Conservation (phyloP, 2,888 invertebrate species). For the Zootermopsis nevadensis region DNA sequence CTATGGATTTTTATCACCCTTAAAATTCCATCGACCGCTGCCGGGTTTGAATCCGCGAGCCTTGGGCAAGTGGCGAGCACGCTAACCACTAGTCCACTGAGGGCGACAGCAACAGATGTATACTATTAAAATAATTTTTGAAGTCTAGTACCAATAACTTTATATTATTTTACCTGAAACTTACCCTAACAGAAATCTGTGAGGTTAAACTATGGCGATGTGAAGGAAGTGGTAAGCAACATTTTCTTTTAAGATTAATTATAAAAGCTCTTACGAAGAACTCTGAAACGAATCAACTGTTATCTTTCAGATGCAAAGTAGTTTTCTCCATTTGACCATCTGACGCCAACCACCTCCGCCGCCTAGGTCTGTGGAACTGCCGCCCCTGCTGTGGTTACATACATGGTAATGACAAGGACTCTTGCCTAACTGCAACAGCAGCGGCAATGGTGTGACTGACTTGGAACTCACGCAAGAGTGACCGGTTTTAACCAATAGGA, state of each 20-base stretch:
- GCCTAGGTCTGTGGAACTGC: not conserved
- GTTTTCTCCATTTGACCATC: not conserved
- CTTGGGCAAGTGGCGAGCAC: too few species aligned
- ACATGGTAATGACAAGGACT: constrained; percentile 32
- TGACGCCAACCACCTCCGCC: constrained; percentile 16
- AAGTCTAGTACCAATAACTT: too few species aligned
- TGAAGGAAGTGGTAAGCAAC: not conserved
- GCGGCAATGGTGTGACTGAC: constrained; percentile 31
- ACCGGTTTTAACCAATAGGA: constrained; percentile 47
- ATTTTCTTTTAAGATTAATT: too few species aligned
- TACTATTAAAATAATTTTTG: too few species aligned
- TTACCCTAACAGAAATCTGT: too few species aligned
- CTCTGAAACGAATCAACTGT: constrained; percentile 9
- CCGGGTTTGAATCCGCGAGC: too few species aligned
- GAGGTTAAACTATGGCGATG: not conserved
- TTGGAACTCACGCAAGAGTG: constrained; percentile 46
- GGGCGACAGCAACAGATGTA: too few species aligned
- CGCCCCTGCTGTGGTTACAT: constrained; percentile 32
- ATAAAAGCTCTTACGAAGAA: not conserved
- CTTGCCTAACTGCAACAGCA: not conserved
- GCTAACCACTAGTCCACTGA: too few species aligned
- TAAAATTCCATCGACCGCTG: too few species aligned
- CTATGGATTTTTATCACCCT: too few species aligned
- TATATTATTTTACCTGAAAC: too few species aligned
- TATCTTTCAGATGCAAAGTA: constrained; percentile 1